Percentiles rank a stretch among this genome's conserved stretches.
Conservation (phyloP, 1,140 invertebrate species). For the Drosophila navojoa region DNA sequence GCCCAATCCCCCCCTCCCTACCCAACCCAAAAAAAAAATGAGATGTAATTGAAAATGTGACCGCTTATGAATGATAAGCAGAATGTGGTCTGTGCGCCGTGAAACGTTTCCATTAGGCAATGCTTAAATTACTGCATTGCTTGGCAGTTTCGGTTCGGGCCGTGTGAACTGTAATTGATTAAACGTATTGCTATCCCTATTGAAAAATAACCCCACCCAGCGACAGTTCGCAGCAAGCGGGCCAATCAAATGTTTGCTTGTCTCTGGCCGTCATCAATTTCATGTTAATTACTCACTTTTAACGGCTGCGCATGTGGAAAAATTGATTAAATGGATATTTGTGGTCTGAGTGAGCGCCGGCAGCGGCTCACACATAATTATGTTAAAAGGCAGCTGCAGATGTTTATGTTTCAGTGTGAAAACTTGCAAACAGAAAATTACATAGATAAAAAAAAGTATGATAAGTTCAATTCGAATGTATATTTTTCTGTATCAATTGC, state of each 20-base stretch:
- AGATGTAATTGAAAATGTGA: slow-evolving; percentile 29
- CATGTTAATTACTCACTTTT: slow-evolving; percentile 28
- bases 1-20: too few species aligned
- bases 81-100: neutral
- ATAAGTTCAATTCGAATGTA: too few species aligned
- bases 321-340: slow-evolving; percentile 22
- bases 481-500: too few species aligned
- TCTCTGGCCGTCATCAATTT: neutral
- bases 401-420: neutral
- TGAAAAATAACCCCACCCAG: too few species aligned
- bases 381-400: neutral
- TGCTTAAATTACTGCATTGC: neutral
- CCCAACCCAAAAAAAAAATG: neutral
- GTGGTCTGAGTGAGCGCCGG: neutral
- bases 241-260: slow-evolving; percentile 10
- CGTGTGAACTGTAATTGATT: neutral
- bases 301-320: slow-evolving; percentile 10
- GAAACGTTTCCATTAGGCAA: neutral
- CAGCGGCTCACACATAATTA: too few species aligned
- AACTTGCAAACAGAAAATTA: too few species aligned
- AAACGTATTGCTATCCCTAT: slow-evolving; percentile 15
- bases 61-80: slow-evolving; percentile 3
- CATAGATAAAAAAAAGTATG: too few species aligned
- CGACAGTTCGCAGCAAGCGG: neutral
- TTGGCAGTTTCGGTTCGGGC: neutral